Evolutionary conservation across 2,797 vertebrate genomes (phyloP), one percentile per base, ranked within the genome.

Genomic region (Pseudomugil tenellus): DNA sequence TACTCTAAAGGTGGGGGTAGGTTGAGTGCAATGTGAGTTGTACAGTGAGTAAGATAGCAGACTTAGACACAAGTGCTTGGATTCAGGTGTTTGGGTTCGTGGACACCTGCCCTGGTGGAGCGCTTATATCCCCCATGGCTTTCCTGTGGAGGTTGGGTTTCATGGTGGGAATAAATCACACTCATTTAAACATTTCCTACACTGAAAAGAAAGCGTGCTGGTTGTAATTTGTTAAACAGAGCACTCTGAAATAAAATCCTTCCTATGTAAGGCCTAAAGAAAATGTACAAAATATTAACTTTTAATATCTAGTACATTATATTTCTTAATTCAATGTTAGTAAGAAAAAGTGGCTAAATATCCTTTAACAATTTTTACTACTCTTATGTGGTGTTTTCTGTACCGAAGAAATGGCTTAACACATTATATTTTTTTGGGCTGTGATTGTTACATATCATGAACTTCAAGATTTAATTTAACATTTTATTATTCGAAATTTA

Each of bases 81-180:
- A 57, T 82, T 80, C 73, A 76, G 74, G 74, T 80, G 81, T 60
- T 72, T 41, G 9, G 48, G 59, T 39, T 43, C 25, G 62, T 32
- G 52, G 65, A 71, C 83, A 84, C 67, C 80, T 81, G 81, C 76
- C 28, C 67, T 55, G 59, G 65, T 61, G 10, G 13, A 13, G 52
- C 32, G 58, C 67, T 72, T 72, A 52, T 51, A 23, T 74, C 64
- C 25, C 29, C 26, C 21, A 8, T 63, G 65, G 77, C 63, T 71
- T 67, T 70, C 57, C 37, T 39, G 31, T 9, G 23, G 31, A 79
- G 54, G 55, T 19, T 49, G 34, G 5, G 19, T 4, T 63, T 53
- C 6, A 31, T 2, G 11, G 6, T 31, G 4, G 7, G 11, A 60
- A 32, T 58, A 19, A 72, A 75, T 69, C 61, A 28, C 34, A 19